Evolutionary conservation across 2,113 vertebrate species (phyloP).

Genomic region (Danionella cerebrum): DNA sequence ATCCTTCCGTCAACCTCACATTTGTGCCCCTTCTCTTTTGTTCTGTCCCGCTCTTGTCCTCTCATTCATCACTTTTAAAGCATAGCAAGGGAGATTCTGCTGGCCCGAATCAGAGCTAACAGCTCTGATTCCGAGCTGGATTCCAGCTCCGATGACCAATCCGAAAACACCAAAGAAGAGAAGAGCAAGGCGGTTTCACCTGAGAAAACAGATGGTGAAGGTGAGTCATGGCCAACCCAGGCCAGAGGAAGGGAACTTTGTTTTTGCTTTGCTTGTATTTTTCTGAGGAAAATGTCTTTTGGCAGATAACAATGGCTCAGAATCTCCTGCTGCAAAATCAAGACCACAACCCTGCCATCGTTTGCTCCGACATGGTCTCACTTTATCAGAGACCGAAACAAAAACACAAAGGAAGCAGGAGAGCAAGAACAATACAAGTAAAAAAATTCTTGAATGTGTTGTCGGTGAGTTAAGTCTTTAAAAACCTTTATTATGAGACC

Average conservation of each 20-base stretch:
- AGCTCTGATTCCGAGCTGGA: slow-evolving; percentile 77
- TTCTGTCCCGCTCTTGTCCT: not conserved
- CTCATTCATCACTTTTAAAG: slow-evolving; percentile 56
- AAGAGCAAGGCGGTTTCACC: not conserved
- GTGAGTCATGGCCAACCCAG: slow-evolving; percentile 62
- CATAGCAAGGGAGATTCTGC: slow-evolving; percentile 98
- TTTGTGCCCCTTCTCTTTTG: not conserved
- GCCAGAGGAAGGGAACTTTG: no score
- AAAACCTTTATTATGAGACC: no score
- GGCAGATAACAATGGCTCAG: slow-evolving; percentile 25
- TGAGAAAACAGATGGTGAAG: slow-evolving; percentile 49
- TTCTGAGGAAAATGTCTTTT: not conserved
- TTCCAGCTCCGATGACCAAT: slow-evolving; percentile 72
- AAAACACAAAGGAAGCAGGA: slow-evolving; percentile 59
- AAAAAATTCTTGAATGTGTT: slow-evolving; percentile 42
- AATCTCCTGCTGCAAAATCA: slow-evolving; percentile 56
- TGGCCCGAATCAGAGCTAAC: slow-evolving; percentile 96
- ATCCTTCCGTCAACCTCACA: not conserved
- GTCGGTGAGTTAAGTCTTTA: not conserved
- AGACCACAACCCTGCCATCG: slow-evolving; percentile 72
- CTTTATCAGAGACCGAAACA: slow-evolving; percentile 68
- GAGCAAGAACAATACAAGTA: slow-evolving; percentile 47
- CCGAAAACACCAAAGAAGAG: slow-evolving; percentile 58
- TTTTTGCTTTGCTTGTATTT: no score
- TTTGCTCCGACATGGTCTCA: slow-evolving; percentile 78